phyloP scores from a whole-genome alignment of 2,888 invertebrate genomes.

The Chymomyza caudatula region DNA sequence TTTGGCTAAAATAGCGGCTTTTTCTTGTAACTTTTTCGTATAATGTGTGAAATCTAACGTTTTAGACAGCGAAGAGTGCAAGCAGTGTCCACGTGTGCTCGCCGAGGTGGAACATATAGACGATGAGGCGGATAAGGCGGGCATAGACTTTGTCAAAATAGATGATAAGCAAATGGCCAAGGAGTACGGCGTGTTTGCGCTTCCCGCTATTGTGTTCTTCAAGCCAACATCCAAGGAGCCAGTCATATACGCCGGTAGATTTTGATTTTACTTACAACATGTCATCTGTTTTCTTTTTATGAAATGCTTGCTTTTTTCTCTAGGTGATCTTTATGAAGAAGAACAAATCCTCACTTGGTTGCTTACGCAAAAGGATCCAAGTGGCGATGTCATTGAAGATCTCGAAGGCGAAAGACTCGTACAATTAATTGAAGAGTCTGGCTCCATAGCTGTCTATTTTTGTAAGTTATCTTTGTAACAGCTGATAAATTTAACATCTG shows the following conservation, averaged over 20 bases:
- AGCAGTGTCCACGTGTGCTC: conserved; percentile 93
- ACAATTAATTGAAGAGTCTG: conserved; percentile 87
- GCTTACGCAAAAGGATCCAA: conserved; percentile 93
- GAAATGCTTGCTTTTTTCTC: background rate
- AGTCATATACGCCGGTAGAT: conserved; percentile 90
- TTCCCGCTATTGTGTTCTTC: conserved; percentile 94
- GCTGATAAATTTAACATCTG: conserved; percentile 32
- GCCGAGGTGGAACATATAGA: conserved; percentile 95
- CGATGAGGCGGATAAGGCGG: conserved; percentile 93
- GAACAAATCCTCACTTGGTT: conserved; percentile 94
- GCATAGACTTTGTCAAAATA: conserved; percentile 95
- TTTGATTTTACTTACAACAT: background rate
- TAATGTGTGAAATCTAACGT: too few species aligned
- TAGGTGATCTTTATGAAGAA: conserved; percentile 91
- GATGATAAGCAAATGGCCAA: conserved; percentile 93
- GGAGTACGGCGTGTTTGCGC: conserved; percentile 91
- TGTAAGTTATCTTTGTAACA: conserved; percentile 83
- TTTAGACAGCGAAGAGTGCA: conserved; percentile 94
- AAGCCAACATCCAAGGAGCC: conserved; percentile 92
- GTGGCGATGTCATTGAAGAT: conserved; percentile 93
- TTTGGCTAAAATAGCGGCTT: too few species aligned
- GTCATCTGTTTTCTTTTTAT: background rate
- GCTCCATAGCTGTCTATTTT: conserved; percentile 92
- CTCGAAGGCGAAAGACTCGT: conserved; percentile 88
- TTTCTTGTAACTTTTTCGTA: too few species aligned